A percentile compares a stretch with the other conserved stretches of the same genome.
Evolutionary conservation across 2,113 vertebrate genomes (phyloP).

Genomic region (Ornithorhynchus anatinus): DNA sequence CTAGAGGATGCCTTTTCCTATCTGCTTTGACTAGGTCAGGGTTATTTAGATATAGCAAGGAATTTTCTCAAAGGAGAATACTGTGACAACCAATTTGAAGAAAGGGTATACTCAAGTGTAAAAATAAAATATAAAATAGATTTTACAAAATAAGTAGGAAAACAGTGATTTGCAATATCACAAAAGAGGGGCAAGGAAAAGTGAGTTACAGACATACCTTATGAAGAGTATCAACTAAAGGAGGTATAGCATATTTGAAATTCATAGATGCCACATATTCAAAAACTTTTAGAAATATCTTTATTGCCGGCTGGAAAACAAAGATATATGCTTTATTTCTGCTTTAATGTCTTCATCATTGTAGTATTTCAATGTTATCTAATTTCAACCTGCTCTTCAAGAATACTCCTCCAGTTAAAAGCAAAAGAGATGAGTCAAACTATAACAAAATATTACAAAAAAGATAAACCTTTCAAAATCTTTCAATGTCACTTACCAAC

Average conservation of each 20-base stretch:
- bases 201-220: slow-evolving; percentile 76
- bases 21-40: no score
- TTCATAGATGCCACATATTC: slow-evolving; percentile 77
- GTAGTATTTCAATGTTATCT: slow-evolving; percentile 16
- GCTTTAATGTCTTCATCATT: slow-evolving; percentile 21
- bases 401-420: no score
- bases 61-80: slow-evolving; percentile 6
- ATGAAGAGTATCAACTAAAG: slow-evolving; percentile 76
- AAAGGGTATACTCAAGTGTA: background rate
- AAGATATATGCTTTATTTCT: slow-evolving; percentile 39
- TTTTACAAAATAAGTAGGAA: no score
- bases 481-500: slow-evolving; percentile 74
- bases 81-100: background rate
- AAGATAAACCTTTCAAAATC: background rate
- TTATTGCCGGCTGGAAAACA: slow-evolving; percentile 76
- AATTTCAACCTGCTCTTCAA: slow-evolving; percentile 3
- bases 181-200: background rate
- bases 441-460: background rate
- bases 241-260: slow-evolving; percentile 64
- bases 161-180: background rate
- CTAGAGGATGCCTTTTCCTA: no score
- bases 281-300: slow-evolving; percentile 82
- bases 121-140: no score
- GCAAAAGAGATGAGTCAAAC: no score
- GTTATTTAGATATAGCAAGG: background rate